phyloP scores from a whole-genome alignment of 1,140 invertebrate species.

The Drosophila elegans region DNA sequence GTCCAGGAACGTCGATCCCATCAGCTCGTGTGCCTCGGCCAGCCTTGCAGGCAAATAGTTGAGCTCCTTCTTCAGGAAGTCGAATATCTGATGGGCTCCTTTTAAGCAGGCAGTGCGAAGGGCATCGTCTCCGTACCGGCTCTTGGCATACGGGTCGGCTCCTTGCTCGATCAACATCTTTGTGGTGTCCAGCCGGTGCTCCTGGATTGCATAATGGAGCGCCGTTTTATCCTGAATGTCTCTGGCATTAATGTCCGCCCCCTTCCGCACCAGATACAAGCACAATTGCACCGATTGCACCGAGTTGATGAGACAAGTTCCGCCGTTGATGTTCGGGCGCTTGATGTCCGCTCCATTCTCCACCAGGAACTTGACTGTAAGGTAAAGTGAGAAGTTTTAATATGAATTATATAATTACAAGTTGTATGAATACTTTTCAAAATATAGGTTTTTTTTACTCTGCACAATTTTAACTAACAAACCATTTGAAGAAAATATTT shows the following conservation, averaged over 20 bases:
- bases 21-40: slow-evolving; percentile 93
- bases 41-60: slow-evolving; percentile 88
- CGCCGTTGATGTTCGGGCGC: slow-evolving; percentile 95
- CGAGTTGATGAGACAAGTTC: slow-evolving; percentile 97
- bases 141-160: slow-evolving; percentile 91
- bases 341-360: slow-evolving; percentile 94
- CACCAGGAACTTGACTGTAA: slow-evolving; percentile 90
- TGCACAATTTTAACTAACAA: no score
- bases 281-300: slow-evolving; percentile 94
- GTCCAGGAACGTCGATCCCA: slow-evolving; percentile 91
- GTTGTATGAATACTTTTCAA: no score
- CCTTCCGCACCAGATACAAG: slow-evolving; percentile 91
- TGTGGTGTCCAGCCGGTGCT: slow-evolving; percentile 94
- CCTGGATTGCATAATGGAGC: slow-evolving; percentile 96
- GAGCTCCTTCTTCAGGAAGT: slow-evolving; percentile 89
- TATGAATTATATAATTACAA: no score
- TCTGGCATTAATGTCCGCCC: slow-evolving; percentile 93
- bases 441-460: no score
- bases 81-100: slow-evolving; percentile 93
- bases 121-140: slow-evolving; percentile 95
- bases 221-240: slow-evolving; percentile 97
- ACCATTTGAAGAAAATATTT: no score
- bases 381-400: neutral
- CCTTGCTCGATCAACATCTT: slow-evolving; percentile 92
- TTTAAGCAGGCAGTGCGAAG: slow-evolving; percentile 95